These are phyloP conservation scores for Syrmaticus mikado DNA, from an alignment of 2,113 vertebrate species.

Conservation along the genomic window DNA sequence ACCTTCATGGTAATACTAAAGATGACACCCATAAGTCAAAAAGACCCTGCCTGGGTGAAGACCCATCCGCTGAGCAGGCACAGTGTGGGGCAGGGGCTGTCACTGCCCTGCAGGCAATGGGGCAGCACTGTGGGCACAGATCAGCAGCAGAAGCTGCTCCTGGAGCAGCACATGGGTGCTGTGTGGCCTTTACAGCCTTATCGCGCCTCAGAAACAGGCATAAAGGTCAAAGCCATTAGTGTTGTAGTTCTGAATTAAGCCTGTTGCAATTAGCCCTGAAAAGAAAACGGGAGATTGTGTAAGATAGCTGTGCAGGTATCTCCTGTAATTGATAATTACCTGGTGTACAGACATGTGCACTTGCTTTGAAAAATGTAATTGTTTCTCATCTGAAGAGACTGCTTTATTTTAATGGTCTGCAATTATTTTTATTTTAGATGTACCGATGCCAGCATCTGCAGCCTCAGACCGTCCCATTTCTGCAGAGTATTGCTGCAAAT, in stretches of 20 bases:
- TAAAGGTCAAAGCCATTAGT: conserved; percentile 62
- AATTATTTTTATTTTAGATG: conserved; percentile 55
- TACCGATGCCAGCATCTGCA: conserved; percentile 16
- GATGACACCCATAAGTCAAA: too few species aligned
- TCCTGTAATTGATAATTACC: conserved; percentile 65
- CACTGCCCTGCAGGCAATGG: too few species aligned
- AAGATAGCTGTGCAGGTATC: conserved; percentile 60
- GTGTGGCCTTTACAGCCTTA: not conserved
- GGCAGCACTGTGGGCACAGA: too few species aligned
- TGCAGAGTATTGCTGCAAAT: not conserved
- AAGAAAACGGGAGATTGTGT: conserved; percentile 63
- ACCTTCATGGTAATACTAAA: too few species aligned
- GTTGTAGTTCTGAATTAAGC: conserved; percentile 51
- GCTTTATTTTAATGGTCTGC: conserved; percentile 53
- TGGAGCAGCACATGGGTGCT: not conserved
- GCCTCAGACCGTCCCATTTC: not conserved
- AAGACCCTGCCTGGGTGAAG: too few species aligned
- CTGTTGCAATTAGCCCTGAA: conserved; percentile 53
- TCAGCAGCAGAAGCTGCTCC: not conserved
- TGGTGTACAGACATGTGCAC: conserved; percentile 25
- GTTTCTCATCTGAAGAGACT: conserved; percentile 41
- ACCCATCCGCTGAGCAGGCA: too few species aligned
- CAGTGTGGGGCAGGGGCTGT: too few species aligned
- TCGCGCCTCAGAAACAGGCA: not conserved
- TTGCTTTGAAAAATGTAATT: conserved; percentile 64